phyloP scores from a whole-genome alignment of 2,888 invertebrate species.

The Brenthis daphne region DNA sequence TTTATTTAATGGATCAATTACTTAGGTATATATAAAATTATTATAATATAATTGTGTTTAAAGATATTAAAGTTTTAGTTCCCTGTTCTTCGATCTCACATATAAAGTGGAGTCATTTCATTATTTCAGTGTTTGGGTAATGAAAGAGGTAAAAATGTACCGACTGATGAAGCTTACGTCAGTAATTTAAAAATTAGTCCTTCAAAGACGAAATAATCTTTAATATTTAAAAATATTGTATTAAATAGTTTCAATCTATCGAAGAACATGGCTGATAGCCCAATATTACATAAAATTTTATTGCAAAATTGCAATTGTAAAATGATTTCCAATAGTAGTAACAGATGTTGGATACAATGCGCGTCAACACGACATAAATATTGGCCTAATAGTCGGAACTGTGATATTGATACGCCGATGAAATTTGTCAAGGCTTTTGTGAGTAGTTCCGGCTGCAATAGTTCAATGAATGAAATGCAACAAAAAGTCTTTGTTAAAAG shows the following conservation, averaged over 20 bases:
- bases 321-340: constrained; percentile 37
- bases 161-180: too few relatives aligned
- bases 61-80: too few relatives aligned
- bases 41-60: too few relatives aligned
- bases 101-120: too few relatives aligned
- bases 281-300: constrained; percentile 27
- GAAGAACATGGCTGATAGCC: constrained; percentile 1
- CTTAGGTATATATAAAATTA: too few relatives aligned
- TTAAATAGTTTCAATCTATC: neutral
- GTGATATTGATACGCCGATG: constrained; percentile 71
- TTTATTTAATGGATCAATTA: too few relatives aligned
- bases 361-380: constrained; percentile 72
- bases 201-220: too few relatives aligned
- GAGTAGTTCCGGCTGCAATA: constrained; percentile 74
- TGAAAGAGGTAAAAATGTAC: too few relatives aligned
- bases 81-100: too few relatives aligned
- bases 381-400: constrained; percentile 76
- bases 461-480: constrained; percentile 50
- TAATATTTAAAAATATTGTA: neutral
- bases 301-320: constrained; percentile 33
- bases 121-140: too few relatives aligned
- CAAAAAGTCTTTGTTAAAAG: constrained; percentile 55
- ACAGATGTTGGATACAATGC: constrained; percentile 53
- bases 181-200: too few relatives aligned
- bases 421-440: constrained; percentile 73